Evolutionary conservation across 1,140 invertebrate species (phyloP).

Genomic region (Zaprionus vittiger): DNA sequence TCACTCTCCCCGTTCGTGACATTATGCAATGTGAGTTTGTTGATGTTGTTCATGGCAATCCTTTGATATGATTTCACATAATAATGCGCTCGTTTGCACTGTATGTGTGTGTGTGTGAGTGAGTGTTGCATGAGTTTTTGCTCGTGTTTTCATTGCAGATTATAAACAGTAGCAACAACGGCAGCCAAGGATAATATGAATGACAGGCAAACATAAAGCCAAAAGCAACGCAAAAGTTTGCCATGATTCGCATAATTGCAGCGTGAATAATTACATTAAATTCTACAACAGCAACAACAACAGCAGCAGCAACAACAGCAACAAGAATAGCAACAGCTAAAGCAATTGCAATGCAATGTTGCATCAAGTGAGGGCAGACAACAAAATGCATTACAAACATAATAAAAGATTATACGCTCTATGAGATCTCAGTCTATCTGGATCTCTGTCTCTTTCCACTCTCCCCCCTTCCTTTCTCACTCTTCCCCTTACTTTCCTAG

Average conservation of each 20-base stretch:
- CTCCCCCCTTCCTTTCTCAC: background rate
- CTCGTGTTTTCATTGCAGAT: constrained; percentile 75
- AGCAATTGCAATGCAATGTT: constrained; percentile 28
- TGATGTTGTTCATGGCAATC: constrained; percentile 67
- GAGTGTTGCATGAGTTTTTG: constrained; percentile 16
- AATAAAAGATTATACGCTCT: constrained; percentile 73
- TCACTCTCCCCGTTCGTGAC: constrained; percentile 37
- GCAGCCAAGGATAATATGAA: constrained; percentile 42
- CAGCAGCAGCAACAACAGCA: constrained; percentile 20
- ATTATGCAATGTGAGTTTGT: constrained; percentile 71
- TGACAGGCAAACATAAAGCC: constrained; percentile 65
- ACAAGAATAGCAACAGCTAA: constrained; percentile 20
- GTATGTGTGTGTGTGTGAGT: constrained; percentile 8
- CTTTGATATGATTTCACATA: constrained; percentile 79
- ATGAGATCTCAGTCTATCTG: background rate
- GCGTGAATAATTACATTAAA: constrained; percentile 81
- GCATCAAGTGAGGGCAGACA: constrained; percentile 44
- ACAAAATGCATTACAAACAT: constrained; percentile 58
- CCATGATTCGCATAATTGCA: constrained; percentile 81
- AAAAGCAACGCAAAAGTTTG: constrained; percentile 63
- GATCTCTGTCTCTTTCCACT: background rate
- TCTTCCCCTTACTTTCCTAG: constrained; percentile 14
- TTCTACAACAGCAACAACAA: constrained; percentile 49
- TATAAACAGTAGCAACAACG: constrained; percentile 63
- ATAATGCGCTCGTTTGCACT: constrained; percentile 59